Base-by-base conservation (phyloP, 2,888 invertebrate genomes). In the Chalcosyrphus nemorum region DNA sequence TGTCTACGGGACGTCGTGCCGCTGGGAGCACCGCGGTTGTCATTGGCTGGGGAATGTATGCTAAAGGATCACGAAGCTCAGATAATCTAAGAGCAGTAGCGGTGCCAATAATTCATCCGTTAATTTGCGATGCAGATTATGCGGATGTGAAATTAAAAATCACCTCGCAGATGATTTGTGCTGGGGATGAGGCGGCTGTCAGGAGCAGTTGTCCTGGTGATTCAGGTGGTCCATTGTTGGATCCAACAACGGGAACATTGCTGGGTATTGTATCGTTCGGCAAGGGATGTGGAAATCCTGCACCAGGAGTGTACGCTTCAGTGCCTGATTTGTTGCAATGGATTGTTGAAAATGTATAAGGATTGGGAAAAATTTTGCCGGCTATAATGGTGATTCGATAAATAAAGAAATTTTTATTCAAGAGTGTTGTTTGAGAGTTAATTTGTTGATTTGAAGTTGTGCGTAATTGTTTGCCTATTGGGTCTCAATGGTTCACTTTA, bases 191-290 rank as follows among this genome's bases (percentile, higher is more conserved):
- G 3, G 59, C 57, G 15, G 32, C 5, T 1, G 27, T 4, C 9
- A 17, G 4, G 11, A 71, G 45, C 21, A 59, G 71, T 29, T 59
- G 71, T 13, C 59, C 71, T 4, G 71, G 71, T 0, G 71, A 71
- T 50, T 71, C 71, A n/a, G 71, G 71, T 9, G 71, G 71, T 17
- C 71, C 71, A 9, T 24, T 71, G 19, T 6, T 71, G 9, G 50
- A 71, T 41, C n/a, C n/a, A 13, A 1, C n/a, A 9, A 50, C 35
- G 24, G 27, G 71, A 1, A 19, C 11, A n/a, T 17, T 71, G 4
- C 32, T 71, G 47, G 71, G 71, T 4, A 71, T 71, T 29, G 71
- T 71, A 17, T 71, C 71, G 5, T 59, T 59, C 15, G 71, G 71
- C 1, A 24, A 47, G 27, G 59, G 71, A 2, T 71, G 71, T 6